Evolutionary conservation across 2,797 vertebrate genomes (phyloP).

Genomic region (Sebastes aleutianus): DNA sequence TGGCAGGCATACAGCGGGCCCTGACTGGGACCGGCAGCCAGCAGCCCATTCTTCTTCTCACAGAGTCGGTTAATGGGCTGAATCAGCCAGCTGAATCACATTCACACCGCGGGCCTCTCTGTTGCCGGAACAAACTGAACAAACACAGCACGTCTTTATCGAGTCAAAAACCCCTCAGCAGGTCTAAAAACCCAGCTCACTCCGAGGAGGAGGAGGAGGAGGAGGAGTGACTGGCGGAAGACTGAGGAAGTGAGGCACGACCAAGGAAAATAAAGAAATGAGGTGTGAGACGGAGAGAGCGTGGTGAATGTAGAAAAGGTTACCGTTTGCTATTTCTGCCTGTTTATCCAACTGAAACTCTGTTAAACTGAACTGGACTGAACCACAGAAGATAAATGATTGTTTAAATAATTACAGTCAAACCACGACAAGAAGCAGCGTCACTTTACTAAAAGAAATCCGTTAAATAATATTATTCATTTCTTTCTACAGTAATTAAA

Average conservation of each 20-base stretch:
- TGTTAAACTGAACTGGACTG: not conserved
- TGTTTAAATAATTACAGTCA: slow-evolving; percentile 6
- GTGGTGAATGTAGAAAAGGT: slow-evolving; percentile 32
- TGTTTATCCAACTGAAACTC: slow-evolving; percentile 9
- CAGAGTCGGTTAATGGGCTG: slow-evolving; percentile 49
- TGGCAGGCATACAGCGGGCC: slow-evolving; percentile 32
- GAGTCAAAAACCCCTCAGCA: slow-evolving; percentile 47
- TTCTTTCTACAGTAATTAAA: too few species aligned
- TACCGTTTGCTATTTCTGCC: slow-evolving; percentile 1
- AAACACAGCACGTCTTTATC: slow-evolving; percentile 64
- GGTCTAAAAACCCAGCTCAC: slow-evolving; percentile 34
- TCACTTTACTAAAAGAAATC: too few species aligned
- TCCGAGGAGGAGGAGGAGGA: slow-evolving; percentile 6
- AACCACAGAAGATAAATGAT: slow-evolving; percentile 6
- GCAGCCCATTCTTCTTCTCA: slow-evolving; percentile 57
- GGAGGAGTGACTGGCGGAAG: slow-evolving; percentile 9
- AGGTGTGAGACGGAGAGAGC: slow-evolving; percentile 17
- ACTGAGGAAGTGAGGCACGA: slow-evolving; percentile 28
- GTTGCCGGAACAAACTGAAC: slow-evolving; percentile 61
- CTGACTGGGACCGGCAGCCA: slow-evolving; percentile 47
- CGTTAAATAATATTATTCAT: too few species aligned
- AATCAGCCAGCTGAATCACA: slow-evolving; percentile 63
- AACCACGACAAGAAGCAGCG: not conserved
- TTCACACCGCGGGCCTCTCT: slow-evolving; percentile 59
- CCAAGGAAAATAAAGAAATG: not conserved